Evolutionary conservation across 2,113 vertebrate species (phyloP).

Genomic region (Elaphurus davidianus): DNA sequence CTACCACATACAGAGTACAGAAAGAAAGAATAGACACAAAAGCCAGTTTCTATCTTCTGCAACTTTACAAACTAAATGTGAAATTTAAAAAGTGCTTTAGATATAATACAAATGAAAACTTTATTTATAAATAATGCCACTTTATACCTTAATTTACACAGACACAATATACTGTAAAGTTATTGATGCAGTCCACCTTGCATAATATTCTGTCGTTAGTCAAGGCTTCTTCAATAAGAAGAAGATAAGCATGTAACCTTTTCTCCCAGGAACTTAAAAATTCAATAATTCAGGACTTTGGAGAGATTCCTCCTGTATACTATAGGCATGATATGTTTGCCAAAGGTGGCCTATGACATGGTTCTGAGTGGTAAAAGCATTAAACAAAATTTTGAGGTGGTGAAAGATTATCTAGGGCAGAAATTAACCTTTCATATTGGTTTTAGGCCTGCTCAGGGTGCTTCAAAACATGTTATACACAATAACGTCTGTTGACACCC

Average conservation of each 20-base stretch:
- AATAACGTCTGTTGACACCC: background rate
- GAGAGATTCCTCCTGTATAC: background rate
- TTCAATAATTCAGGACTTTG: background rate
- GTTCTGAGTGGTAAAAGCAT: background rate
- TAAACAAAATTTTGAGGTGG: background rate
- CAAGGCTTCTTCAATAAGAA: background rate
- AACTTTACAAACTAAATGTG: constrained; percentile 19
- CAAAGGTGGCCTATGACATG: background rate
- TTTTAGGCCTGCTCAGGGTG: background rate
- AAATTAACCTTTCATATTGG: background rate
- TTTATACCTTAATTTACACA: background rate
- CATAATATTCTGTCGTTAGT: background rate
- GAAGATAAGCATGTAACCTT: background rate
- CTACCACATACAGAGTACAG: background rate
- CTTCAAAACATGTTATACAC: background rate
- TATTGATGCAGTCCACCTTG: background rate
- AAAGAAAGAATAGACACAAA: background rate
- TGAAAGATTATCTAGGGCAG: background rate
- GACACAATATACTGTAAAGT: background rate
- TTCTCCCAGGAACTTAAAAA: background rate
- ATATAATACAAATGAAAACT: constrained; percentile 11
- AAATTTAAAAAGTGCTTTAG: background rate
- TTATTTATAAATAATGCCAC: background rate
- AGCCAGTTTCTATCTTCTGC: background rate
- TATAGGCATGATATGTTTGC: background rate